Evolutionary conservation across 2,113 vertebrate genomes (phyloP).

Genomic region (Cygnus atratus): DNA sequence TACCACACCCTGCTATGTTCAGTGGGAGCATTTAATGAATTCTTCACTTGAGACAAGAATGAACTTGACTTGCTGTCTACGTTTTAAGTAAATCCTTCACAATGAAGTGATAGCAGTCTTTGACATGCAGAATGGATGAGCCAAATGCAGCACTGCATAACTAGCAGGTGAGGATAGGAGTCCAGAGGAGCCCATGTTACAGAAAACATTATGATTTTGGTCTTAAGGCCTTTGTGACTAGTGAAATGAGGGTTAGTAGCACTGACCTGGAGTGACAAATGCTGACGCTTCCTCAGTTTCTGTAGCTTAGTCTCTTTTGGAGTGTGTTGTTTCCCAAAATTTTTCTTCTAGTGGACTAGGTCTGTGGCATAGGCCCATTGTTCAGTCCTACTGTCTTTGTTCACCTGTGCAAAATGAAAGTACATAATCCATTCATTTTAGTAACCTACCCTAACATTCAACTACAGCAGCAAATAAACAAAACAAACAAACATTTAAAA

Average conservation of each 20-base stretch:
- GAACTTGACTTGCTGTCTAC: constrained; percentile 55
- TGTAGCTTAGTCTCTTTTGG: background rate
- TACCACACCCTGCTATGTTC: constrained; percentile 48
- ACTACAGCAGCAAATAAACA: background rate
- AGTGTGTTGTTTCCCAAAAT: background rate
- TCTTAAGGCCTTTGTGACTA: background rate
- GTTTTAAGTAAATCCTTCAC: background rate
- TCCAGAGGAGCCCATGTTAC: background rate
- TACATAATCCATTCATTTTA: background rate
- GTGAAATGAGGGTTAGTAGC: background rate
- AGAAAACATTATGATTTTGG: background rate
- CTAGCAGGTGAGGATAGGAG: background rate
- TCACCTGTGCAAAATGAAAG: background rate
- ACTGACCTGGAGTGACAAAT: background rate
- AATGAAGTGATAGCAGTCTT: background rate
- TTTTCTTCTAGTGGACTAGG: background rate
- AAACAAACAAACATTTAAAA: background rate
- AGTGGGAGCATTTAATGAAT: constrained; percentile 35
- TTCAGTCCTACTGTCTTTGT: background rate
- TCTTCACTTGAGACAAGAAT: constrained; percentile 54
- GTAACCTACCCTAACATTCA: background rate
- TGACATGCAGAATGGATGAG: background rate
- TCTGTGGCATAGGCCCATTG: background rate
- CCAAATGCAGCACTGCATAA: background rate
- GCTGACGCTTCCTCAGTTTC: background rate